Base-by-base conservation (phyloP, 2,888 invertebrate genomes). In the Amphiduros pacificus region DNA sequence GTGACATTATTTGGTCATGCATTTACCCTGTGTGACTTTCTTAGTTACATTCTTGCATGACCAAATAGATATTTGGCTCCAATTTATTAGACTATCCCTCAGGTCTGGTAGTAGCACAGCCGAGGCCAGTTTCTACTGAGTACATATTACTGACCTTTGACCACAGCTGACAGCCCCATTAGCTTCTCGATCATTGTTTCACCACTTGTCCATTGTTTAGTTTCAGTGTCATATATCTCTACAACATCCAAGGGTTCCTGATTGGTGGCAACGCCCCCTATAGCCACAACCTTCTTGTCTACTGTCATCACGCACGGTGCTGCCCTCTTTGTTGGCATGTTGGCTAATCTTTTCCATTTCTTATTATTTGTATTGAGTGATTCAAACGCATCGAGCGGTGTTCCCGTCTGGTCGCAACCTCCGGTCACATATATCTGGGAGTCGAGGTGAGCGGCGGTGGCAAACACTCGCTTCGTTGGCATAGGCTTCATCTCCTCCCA, bases 371-470 rank as follows among this genome's bases (percentile, higher is more conserved):
- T 68, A 68, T 58, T 75, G 71, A 69, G 74, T 61, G 71, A 66
- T 65, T 81, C 80, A 66, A 77, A 73, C 22, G 68, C 72, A 60
- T 78, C 74, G 3, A 81, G 66, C 6, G 81, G 81, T 14, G 67
- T 67, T 9, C 81, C 81, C 54, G 67, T 67, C 49, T 76, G 73
- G 58, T 81, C 80, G 69, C 81, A 80, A 27, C 81, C 81, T 5
- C 81, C 81, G 9, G 80, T 64, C 1, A 77, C 73, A 55, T 78
- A 80, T 4, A 81, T 58, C 17, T 69, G 70, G 22, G 72, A 74
- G 1, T 72, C 69, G 56, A 73, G 63, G 5, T 74, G 61, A 5
- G 77, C 67, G 5, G 78, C 72, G 20, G 76, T 71, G 2, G 77
- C 71, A 61, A 77, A 81, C 20, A 80, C 80, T 14, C 79, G 65